These are phyloP conservation scores for Cebus imitator DNA, from an alignment of 2,113 vertebrate species.

Conservation along the genomic window DNA sequence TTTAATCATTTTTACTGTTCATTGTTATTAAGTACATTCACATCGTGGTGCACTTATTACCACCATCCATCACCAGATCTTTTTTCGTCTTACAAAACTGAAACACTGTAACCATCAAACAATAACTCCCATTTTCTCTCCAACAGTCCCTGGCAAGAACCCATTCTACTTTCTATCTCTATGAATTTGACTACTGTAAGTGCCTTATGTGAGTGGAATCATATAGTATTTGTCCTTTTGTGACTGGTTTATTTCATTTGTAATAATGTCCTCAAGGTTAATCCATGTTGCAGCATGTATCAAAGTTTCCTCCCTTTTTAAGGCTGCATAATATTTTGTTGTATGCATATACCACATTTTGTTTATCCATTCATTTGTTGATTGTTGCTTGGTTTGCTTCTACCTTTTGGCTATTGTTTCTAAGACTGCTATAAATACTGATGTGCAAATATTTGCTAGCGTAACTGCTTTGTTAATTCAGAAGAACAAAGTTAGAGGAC, in stretches of 20 bases:
- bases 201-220: neutral
- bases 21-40: neutral
- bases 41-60: neutral
- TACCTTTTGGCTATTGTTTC: neutral
- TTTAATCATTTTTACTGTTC: neutral
- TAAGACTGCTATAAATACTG: neutral
- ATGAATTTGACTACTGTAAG: neutral
- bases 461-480: neutral
- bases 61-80: neutral
- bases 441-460: neutral
- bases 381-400: neutral
- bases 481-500: neutral
- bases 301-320: neutral
- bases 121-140: neutral
- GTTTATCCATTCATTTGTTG: neutral
- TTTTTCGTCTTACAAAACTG: neutral
- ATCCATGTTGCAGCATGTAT: neutral
- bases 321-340: neutral
- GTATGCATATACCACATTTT: neutral
- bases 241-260: neutral
- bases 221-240: neutral
- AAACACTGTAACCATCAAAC: neutral
- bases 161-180: neutral
- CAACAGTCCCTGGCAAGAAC: neutral
- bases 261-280: neutral